Evolutionary conservation across 2,797 vertebrate genomes (phyloP).

Genomic region (Furcifer pardalis): DNA sequence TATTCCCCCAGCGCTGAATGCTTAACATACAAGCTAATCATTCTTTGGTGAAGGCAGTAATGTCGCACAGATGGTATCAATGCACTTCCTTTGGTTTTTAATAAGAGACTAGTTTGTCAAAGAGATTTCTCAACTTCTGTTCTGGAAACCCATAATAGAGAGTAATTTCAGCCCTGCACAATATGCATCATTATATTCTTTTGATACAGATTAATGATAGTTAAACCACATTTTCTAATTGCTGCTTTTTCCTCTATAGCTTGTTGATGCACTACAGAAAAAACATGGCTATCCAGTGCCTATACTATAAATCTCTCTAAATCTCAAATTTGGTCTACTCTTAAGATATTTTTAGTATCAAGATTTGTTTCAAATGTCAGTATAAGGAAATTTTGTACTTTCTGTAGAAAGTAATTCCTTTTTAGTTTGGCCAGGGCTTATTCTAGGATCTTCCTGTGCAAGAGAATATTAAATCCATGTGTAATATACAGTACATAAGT

Average conservation of each 20-base stretch:
- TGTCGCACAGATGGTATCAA: constrained; percentile 80
- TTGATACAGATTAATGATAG: constrained; percentile 83
- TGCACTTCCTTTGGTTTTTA: constrained; percentile 80
- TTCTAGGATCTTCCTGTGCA: constrained; percentile 36
- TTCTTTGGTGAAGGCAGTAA: constrained; percentile 73
- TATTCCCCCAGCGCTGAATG: constrained; percentile 52
- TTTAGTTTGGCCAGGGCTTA: constrained; percentile 45
- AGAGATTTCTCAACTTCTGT: constrained; percentile 80
- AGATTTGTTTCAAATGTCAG: constrained; percentile 43
- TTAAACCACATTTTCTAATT: constrained; percentile 77
- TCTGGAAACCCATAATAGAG: constrained; percentile 75
- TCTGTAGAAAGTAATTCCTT: constrained; percentile 36
- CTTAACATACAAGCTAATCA: constrained; percentile 75
- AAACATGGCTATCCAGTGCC: constrained; percentile 47
- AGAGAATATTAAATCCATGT: constrained; percentile 30
- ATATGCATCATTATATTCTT: constrained; percentile 78
- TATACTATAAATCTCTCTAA: constrained; percentile 24
- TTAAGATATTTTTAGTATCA: constrained; percentile 51
- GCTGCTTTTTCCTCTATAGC: constrained; percentile 55
- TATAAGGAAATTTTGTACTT: constrained; percentile 50
- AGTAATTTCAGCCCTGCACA: constrained; percentile 79
- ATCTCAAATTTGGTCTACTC: constrained; percentile 36
- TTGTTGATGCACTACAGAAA: constrained; percentile 60
- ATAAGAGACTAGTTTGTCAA: constrained; percentile 79
- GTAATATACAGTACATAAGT: constrained; percentile 45